Evolutionary conservation across 2,797 vertebrate genomes (phyloP), one percentile per base, ranked within the genome.

Genomic region (Echeneis naucrates): DNA sequence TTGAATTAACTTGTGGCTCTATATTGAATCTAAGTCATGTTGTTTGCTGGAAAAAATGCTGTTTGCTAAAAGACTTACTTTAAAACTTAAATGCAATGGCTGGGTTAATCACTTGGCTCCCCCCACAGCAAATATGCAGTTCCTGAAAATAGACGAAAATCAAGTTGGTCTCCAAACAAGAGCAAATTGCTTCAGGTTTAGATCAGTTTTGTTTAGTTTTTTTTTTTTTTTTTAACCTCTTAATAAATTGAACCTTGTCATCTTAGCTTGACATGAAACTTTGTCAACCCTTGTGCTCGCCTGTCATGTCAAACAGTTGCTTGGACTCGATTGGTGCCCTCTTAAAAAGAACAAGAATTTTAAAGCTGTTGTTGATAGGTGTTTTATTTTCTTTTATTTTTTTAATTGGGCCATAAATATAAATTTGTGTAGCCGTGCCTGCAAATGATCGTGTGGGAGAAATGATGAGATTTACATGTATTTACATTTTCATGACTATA

Each of bases 171-270:
- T 55, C 19, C 27, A 45, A 51, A 78, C 47, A 59, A 59, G 58
- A 47, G 51, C 47, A 69, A 68, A 79, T 66, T 37, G 12, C 74
- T 78, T 65, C 51, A 53, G 53, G 44, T 76, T 65, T 26, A 56
- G n/a, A 23, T 17, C 3, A n/a, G n/a, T n/a, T n/a, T n/a, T n/a
- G n/a, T n/a, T n/a, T n/a, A n/a, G n/a, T n/a, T n/a, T n/a, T n/a
- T n/a, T n/a, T n/a, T n/a, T n/a, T 35, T 35, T 13, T 35, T 68
- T 37, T 65, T 26, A 35, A 17, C 16, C 21, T 26, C 5, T 48
- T 75, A 27, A 13, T 53, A 71, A 76, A 70, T 19, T 19, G 27
- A 50, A 27, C 19, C 48, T 62, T 59, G 9, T 70, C 61, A 76
- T 63, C 27, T 55, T 32, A n/a, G 21, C 27, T 24, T 53, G 14